A percentile compares a stretch with the other conserved stretches of the same genome.
These are phyloP conservation scores for Ptiloglossa arizonensis DNA, from an alignment of 1,140 invertebrate species.

Conservation along the genomic window DNA sequence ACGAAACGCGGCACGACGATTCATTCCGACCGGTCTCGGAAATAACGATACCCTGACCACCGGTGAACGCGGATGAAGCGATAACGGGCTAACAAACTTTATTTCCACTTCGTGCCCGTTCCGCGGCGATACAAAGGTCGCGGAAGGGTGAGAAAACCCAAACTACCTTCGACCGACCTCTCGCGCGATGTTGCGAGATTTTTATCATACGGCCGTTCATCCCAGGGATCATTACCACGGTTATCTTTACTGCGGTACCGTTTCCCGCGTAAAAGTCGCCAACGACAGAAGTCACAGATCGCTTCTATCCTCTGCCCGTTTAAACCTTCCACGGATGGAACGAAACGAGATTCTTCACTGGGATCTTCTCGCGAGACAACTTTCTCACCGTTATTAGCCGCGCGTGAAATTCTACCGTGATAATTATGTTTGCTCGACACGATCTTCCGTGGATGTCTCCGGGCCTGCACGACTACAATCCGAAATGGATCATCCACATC, in stretches of 20 bases:
- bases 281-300: conserved; percentile 6
- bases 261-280: background rate
- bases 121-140: background rate
- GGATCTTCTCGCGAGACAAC: background rate
- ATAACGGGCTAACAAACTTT: conserved; percentile 14
- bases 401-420: no score
- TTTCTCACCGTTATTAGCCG: no score
- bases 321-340: background rate
- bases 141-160: no score
- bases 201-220: background rate
- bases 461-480: no score
- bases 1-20: background rate
- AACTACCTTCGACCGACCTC: no score
- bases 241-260: conserved; percentile 13
- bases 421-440: no score
- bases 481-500: no score
- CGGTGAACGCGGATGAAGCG: background rate
- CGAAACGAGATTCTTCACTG: background rate
- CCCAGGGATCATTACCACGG: background rate
- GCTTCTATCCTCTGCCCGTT: background rate
- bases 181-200: background rate
- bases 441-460: no score
- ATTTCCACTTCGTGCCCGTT: conserved; percentile 2
- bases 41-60: background rate
- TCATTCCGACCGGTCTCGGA: background rate